phyloP scores from a whole-genome alignment of 2,888 invertebrate genomes.

The Heteromurus nitidus region DNA sequence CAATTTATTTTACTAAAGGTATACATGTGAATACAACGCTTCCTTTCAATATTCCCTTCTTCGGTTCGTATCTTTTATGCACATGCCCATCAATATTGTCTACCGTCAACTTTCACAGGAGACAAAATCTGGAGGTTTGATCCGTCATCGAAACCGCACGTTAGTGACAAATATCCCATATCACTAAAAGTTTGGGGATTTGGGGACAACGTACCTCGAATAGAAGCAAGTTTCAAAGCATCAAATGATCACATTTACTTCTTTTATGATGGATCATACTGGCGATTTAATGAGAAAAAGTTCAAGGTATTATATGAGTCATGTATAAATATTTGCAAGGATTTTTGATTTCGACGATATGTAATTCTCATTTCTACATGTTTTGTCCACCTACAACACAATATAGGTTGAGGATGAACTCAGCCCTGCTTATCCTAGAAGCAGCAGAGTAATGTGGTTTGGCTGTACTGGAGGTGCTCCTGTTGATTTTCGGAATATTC shows the following conservation, averaged over 20 bases:
- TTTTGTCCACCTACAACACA: too few species aligned
- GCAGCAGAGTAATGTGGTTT: slow-evolving; percentile 52
- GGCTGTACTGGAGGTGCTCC: slow-evolving; percentile 48
- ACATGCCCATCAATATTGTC: too few species aligned
- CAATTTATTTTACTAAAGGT: slow-evolving; percentile 71
- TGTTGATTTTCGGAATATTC: slow-evolving; percentile 40
- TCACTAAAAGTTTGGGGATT: slow-evolving; percentile 33
- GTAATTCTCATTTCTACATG: too few species aligned
- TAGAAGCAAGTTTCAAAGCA: slow-evolving; percentile 61
- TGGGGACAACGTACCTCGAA: background rate
- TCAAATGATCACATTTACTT: slow-evolving; percentile 62
- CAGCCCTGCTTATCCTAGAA: slow-evolving; percentile 60
- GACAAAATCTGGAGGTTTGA: slow-evolving; percentile 65
- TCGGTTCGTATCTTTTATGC: too few species aligned
- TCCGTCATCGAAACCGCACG: slow-evolving; percentile 47
- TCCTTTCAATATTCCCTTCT: too few species aligned
- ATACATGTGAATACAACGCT: too few species aligned
- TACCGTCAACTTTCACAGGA: too few species aligned
- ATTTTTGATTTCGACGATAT: background rate
- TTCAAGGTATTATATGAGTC: slow-evolving; percentile 50
- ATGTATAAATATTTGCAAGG: background rate
- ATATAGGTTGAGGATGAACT: slow-evolving; percentile 54
- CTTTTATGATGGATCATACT: slow-evolving; percentile 63
- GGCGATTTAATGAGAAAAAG: slow-evolving; percentile 59
- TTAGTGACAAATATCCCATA: slow-evolving; percentile 46